phyloP scores from a whole-genome alignment of 2,113 vertebrate genomes.

The Anguilla japonica region DNA sequence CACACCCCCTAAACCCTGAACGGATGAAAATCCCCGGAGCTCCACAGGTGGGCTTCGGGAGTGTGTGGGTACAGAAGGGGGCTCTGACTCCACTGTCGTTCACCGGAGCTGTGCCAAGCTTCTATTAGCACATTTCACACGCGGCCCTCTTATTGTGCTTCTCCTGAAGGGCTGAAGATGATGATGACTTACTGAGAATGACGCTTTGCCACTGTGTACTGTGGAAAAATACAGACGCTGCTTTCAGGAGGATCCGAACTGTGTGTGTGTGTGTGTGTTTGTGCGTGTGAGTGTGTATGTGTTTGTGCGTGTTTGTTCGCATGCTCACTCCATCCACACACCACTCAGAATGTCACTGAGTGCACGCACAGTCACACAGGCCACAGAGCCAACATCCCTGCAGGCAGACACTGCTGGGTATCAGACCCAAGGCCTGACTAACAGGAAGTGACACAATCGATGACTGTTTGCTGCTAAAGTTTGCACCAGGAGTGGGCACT shows the following conservation, averaged over 20 bases:
- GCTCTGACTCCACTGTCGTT: neutral
- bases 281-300: neutral
- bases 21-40: neutral
- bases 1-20: no score
- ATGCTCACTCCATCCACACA: no score
- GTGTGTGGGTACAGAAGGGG: no score
- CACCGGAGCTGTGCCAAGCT: neutral
- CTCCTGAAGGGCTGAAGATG: constrained; percentile 32
- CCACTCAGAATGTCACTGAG: no score
- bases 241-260: constrained; percentile 37
- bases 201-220: constrained; percentile 38
- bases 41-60: neutral
- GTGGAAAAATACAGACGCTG: constrained; percentile 41
- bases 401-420: neutral
- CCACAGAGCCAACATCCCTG: neutral
- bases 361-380: neutral
- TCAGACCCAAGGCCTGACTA: neutral
- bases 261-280: constrained; percentile 23
- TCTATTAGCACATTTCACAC: constrained; percentile 27
- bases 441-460: neutral
- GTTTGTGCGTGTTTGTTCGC: no score
- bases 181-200: constrained; percentile 31
- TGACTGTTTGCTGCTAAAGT: neutral
- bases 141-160: neutral
- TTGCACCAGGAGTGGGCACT: neutral